phyloP scores from a whole-genome alignment of 2,113 vertebrate genomes.

The Campylomormyrus tamandua region DNA sequence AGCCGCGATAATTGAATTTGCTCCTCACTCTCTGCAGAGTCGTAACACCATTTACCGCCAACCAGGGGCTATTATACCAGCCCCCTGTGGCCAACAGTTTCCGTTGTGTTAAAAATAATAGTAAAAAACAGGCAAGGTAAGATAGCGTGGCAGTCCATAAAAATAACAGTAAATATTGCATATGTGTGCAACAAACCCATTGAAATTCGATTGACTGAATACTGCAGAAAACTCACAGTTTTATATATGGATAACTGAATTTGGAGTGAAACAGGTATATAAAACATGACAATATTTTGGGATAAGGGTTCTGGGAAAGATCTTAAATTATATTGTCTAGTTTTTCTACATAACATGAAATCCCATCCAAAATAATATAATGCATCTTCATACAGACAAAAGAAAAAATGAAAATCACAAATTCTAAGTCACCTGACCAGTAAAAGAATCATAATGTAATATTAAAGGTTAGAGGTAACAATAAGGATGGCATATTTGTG shows the following conservation, averaged over 20 bases:
- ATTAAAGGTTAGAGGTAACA: background rate
- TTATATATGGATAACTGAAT: background rate
- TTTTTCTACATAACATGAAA: background rate
- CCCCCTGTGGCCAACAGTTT: constrained; percentile 28
- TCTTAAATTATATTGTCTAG: background rate
- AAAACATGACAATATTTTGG: background rate
- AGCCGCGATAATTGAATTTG: constrained; percentile 36
- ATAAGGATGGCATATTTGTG: background rate
- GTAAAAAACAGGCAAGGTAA: constrained; percentile 14
- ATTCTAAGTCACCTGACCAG: background rate
- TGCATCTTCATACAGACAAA: background rate
- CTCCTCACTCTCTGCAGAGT: constrained; percentile 30
- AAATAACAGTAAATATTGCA: background rate
- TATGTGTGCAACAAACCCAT: background rate
- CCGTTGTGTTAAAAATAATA: constrained; percentile 16
- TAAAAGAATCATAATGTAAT: background rate
- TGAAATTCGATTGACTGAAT: background rate
- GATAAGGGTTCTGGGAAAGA: background rate
- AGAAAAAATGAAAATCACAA: background rate
- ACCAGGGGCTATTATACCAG: constrained; percentile 35
- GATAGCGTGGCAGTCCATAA: background rate
- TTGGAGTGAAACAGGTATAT: background rate
- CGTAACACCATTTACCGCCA: constrained; percentile 37
- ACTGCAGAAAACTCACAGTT: background rate
- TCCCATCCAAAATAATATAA: background rate